These are phyloP conservation scores for Oscheius sp. DNA, from an alignment of 2,888 invertebrate species.

Conservation along the genomic window DNA sequence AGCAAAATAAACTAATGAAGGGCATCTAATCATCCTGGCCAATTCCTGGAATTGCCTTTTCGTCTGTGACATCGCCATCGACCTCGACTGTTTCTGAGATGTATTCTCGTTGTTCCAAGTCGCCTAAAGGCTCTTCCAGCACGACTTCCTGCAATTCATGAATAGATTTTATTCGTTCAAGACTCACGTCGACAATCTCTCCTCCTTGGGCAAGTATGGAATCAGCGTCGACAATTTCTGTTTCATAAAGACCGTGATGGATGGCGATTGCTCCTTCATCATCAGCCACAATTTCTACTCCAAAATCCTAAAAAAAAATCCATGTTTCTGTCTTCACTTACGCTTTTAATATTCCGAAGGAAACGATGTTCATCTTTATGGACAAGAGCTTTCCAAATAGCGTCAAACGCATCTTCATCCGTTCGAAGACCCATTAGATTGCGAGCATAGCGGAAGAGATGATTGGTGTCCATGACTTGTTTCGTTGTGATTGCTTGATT, in stretches of 20 bases:
- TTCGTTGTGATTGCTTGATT: neutral
- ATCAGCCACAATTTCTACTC: conserved; percentile 43
- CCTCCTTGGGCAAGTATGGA: neutral
- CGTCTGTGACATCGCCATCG: no score
- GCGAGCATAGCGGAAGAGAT: conserved; percentile 42
- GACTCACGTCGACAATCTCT: neutral
- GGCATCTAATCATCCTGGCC: neutral
- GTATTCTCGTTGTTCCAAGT: no score
- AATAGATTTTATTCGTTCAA: neutral
- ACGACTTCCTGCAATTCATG: conserved; percentile 7
- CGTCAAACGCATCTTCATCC: conserved; percentile 49
- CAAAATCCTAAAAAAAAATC: conserved; percentile 35
- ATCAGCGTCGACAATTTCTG: conserved; percentile 5
- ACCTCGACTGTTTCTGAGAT: no score
- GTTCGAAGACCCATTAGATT: conserved; percentile 37
- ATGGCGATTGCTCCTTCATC: conserved; percentile 18
- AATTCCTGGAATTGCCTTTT: no score
- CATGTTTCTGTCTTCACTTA: neutral
- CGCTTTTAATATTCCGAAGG: conserved; percentile 44
- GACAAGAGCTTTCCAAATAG: conserved; percentile 48
- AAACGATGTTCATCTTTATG: conserved; percentile 50
- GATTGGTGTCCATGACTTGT: neutral
- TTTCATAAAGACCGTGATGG: conserved; percentile 18
- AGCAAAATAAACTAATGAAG: neutral
- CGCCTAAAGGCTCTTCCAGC: no score